Conservation (phyloP, 2,888 invertebrate genomes). For the Ophion ventricosus region DNA sequence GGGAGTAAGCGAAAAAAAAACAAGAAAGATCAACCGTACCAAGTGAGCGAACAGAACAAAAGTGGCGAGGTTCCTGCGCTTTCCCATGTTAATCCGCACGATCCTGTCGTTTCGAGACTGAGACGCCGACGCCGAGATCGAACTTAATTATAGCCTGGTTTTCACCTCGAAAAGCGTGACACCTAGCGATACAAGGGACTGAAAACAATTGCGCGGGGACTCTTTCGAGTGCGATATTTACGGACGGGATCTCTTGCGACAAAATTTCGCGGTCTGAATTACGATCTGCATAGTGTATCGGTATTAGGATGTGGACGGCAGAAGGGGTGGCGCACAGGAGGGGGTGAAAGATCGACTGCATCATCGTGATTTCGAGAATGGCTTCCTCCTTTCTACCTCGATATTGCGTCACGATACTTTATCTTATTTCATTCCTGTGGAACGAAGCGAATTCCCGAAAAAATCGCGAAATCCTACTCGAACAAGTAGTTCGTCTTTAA, state of each 20-base stretch:
- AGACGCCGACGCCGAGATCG: slow-evolving; percentile 60
- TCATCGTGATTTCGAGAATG: slow-evolving; percentile 65
- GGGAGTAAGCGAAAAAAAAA: neutral
- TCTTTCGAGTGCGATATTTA: slow-evolving; percentile 18
- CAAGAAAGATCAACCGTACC: slow-evolving; percentile 69
- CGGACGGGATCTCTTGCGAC: slow-evolving; percentile 71
- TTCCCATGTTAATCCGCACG: slow-evolving; percentile 71
- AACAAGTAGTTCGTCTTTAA: slow-evolving; percentile 39
- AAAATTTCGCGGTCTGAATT: slow-evolving; percentile 68
- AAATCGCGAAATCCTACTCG: slow-evolving; percentile 22
- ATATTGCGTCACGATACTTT: slow-evolving; percentile 53
- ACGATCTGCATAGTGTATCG: slow-evolving; percentile 2
- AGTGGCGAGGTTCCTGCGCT: slow-evolving; percentile 61
- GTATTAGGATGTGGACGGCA: neutral
- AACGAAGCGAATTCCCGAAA: slow-evolving; percentile 24
- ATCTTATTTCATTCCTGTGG: slow-evolving; percentile 27
- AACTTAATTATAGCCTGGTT: slow-evolving; percentile 76
- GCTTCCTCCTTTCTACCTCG: slow-evolving; percentile 82
- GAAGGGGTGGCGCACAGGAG: slow-evolving; percentile 15
- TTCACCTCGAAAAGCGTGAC: slow-evolving; percentile 57
- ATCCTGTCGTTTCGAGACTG: slow-evolving; percentile 71
- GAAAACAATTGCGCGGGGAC: slow-evolving; percentile 68
- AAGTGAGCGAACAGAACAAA: slow-evolving; percentile 70
- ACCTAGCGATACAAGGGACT: slow-evolving; percentile 54
- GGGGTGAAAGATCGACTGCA: slow-evolving; percentile 16